These are phyloP conservation scores for Sipha flava DNA, from an alignment of 1,140 invertebrate genomes.

Conservation along the genomic window DNA sequence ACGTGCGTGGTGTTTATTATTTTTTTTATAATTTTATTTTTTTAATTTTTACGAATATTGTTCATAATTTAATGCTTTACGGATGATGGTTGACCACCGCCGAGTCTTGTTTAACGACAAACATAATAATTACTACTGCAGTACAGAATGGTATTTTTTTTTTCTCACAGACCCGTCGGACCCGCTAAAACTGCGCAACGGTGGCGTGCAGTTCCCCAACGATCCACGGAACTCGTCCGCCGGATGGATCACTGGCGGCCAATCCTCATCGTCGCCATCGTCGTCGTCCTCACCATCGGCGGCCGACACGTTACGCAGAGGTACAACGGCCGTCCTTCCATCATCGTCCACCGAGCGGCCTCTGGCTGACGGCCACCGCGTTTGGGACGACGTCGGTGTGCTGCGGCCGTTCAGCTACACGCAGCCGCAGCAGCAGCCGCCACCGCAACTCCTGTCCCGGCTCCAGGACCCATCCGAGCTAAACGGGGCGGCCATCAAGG, in stretches of 20 bases:
- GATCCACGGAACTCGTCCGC: background rate
- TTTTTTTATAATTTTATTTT: too few species aligned
- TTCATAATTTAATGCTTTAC: too few species aligned
- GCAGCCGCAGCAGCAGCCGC: background rate
- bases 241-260: background rate
- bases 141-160: too few species aligned
- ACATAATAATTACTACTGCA: too few species aligned
- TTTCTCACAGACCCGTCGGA: slow-evolving; percentile 38
- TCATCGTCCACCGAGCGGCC: too few species aligned
- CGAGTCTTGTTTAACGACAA: too few species aligned
- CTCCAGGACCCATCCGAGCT: slow-evolving; percentile 40
- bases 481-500: slow-evolving; percentile 63
- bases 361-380: background rate
- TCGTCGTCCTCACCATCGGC: background rate
- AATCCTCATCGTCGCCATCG: background rate
- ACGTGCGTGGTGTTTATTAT: too few species aligned
- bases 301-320: background rate
- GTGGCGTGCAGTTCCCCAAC: background rate
- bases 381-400: background rate
- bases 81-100: too few species aligned
- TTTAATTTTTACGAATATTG: too few species aligned
- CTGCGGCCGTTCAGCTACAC: background rate
- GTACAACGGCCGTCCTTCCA: background rate
- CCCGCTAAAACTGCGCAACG: background rate
- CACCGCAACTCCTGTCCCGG: background rate